These are phyloP conservation scores for Pangasius krempfi DNA, from an alignment of 2,797 vertebrate species.

Conservation along the genomic window DNA sequence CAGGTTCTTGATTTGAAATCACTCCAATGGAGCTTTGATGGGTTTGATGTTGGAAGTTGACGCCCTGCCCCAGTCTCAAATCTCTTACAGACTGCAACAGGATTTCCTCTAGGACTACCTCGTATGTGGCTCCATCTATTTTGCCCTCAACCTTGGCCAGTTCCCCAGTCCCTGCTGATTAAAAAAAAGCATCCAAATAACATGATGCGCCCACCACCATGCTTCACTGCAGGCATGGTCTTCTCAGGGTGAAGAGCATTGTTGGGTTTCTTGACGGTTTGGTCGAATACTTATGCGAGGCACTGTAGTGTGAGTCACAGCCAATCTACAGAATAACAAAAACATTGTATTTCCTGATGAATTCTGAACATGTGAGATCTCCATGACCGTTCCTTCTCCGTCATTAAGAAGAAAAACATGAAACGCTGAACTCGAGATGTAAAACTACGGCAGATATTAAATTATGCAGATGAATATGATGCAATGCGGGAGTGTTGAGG, in stretches of 20 bases:
- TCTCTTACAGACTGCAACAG: not conserved
- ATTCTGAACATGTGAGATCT: not conserved
- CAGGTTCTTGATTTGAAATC: not conserved
- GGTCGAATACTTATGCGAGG: not conserved
- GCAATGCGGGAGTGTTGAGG: not conserved
- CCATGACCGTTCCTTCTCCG: not conserved
- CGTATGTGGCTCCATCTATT: not conserved
- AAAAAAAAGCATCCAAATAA: not conserved
- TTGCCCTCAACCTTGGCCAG: not conserved
- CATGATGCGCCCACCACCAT: not conserved
- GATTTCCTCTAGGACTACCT: not conserved
- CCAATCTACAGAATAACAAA: not conserved
- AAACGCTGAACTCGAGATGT: not conserved
- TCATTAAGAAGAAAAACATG: not conserved
- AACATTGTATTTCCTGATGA: not conserved
- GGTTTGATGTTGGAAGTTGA: not conserved
- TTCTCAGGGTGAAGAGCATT: not conserved
- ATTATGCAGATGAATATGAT: conserved; percentile 15
- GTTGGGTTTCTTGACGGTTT: not conserved
- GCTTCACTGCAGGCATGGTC: not conserved
- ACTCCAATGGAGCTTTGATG: not conserved
- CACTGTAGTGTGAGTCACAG: not conserved
- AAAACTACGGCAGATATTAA: conserved; percentile 9
- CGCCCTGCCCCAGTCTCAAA: not conserved
- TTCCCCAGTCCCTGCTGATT: not conserved